Evolutionary conservation across 2,888 invertebrate genomes (phyloP).

Genomic region (Achlya flavicornis): DNA sequence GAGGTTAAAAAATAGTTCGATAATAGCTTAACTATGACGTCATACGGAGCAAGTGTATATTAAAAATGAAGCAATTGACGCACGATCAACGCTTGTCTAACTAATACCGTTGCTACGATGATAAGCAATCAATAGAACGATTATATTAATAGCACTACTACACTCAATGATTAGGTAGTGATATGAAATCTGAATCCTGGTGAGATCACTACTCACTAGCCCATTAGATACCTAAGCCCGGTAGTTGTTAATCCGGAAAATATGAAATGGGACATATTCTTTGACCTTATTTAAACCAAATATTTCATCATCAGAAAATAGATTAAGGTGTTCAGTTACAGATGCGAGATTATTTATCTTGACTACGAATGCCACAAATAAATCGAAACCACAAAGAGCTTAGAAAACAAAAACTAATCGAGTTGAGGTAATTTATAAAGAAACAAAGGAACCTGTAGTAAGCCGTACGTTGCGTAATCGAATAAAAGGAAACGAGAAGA

Average conservation of each 20-base stretch:
- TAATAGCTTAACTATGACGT: slow-evolving; percentile 35
- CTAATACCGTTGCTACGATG: slow-evolving; percentile 25
- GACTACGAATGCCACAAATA: not conserved
- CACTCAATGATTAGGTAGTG: slow-evolving; percentile 11
- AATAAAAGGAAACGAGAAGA: slow-evolving; percentile 38
- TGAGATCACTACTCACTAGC: not conserved
- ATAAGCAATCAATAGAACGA: slow-evolving; percentile 25
- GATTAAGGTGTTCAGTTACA: too few species aligned
- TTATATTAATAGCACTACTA: slow-evolving; percentile 11
- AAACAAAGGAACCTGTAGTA: slow-evolving; percentile 18
- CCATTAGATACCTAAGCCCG: not conserved
- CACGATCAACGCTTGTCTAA: slow-evolving; percentile 23
- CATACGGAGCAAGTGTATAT: slow-evolving; percentile 36
- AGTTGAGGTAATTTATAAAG: slow-evolving; percentile 22
- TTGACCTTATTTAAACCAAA: not conserved
- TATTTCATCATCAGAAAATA: too few species aligned
- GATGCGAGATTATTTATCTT: too few species aligned
- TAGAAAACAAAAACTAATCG: not conserved
- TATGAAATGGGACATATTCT: not conserved
- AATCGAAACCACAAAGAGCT: not conserved
- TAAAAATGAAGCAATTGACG: slow-evolving; percentile 48
- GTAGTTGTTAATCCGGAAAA: not conserved
- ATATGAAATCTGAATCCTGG: slow-evolving; percentile 9
- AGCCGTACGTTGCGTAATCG: slow-evolving; percentile 27
- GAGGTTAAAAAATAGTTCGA: slow-evolving; percentile 25